phyloP scores from a whole-genome alignment of 2,113 vertebrate species.

The Rutilus rutilus region DNA sequence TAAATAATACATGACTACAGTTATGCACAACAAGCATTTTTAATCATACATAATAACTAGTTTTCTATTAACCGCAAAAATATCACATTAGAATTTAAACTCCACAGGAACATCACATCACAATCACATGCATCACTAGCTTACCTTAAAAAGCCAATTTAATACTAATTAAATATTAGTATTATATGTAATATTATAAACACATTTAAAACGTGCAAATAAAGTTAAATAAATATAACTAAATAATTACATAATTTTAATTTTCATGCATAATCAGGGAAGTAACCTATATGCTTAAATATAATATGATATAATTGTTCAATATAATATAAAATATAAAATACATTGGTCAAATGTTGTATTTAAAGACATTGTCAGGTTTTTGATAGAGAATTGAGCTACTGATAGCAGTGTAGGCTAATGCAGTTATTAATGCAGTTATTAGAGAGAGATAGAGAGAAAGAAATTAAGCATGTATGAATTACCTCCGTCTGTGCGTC shows the following conservation, averaged over 20 bases:
- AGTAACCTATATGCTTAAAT: too few species aligned
- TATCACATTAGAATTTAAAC: background rate
- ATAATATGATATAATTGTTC: too few species aligned
- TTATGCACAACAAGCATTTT: background rate
- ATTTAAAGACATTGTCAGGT: too few species aligned
- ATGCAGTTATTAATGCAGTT: too few species aligned
- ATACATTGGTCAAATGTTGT: too few species aligned
- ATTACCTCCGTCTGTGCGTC: too few species aligned
- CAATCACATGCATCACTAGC: too few species aligned
- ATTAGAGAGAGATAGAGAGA: too few species aligned
- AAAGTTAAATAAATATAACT: background rate
- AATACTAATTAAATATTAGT: background rate
- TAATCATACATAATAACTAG: background rate
- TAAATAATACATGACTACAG: background rate
- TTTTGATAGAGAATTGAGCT: too few species aligned
- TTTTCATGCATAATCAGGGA: background rate
- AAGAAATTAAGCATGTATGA: too few species aligned
- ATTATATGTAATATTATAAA: background rate
- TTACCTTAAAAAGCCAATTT: background rate
- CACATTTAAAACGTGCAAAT: background rate
- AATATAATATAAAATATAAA: too few species aligned
- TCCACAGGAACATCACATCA: background rate
- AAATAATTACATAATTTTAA: background rate
- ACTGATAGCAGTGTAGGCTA: too few species aligned
- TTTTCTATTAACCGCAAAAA: background rate